phyloP scores from a whole-genome alignment of 2,888 invertebrate genomes.

The Physocephala rufipes region DNA sequence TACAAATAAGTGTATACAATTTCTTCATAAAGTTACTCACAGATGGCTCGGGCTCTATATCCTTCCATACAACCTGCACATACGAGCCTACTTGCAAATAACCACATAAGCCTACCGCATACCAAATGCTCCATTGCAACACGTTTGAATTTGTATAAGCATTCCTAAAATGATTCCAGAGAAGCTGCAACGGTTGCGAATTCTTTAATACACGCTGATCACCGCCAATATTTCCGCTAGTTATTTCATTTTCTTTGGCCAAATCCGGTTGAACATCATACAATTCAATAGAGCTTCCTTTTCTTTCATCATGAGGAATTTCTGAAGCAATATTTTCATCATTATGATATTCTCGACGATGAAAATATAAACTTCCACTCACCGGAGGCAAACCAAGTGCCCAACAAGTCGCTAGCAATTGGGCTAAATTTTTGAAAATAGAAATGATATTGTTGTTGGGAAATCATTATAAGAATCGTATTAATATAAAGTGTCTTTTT shows the following conservation, averaged over 20 bases:
- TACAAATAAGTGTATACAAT: not conserved
- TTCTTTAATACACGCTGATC: not conserved
- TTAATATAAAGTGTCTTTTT: not conserved
- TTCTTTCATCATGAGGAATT: constrained; percentile 18
- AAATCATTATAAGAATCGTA: no score
- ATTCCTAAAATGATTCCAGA: constrained; percentile 70
- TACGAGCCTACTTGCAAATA: constrained; percentile 77
- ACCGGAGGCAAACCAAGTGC: constrained; percentile 73
- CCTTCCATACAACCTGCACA: constrained; percentile 77
- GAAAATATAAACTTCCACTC: constrained; percentile 73
- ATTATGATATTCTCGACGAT: constrained; percentile 56
- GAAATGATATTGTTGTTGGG: not conserved
- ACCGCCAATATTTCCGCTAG: no score
- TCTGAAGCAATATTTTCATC: not conserved
- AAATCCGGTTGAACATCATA: not conserved
- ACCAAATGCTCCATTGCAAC: constrained; percentile 81
- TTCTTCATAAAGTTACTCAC: constrained; percentile 45
- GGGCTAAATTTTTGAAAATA: constrained; percentile 64
- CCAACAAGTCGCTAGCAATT: constrained; percentile 72
- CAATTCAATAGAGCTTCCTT: constrained; percentile 26
- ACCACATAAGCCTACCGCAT: constrained; percentile 77
- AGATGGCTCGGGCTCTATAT: constrained; percentile 64
- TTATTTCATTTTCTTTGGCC: no score
- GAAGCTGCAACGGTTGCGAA: constrained; percentile 55
- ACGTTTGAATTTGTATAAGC: constrained; percentile 72